Percentiles rank a stretch among this genome's conserved stretches.
These are phyloP conservation scores for Catharus bicknelli DNA, from an alignment of 2,113 vertebrate species.

Conservation along the genomic window DNA sequence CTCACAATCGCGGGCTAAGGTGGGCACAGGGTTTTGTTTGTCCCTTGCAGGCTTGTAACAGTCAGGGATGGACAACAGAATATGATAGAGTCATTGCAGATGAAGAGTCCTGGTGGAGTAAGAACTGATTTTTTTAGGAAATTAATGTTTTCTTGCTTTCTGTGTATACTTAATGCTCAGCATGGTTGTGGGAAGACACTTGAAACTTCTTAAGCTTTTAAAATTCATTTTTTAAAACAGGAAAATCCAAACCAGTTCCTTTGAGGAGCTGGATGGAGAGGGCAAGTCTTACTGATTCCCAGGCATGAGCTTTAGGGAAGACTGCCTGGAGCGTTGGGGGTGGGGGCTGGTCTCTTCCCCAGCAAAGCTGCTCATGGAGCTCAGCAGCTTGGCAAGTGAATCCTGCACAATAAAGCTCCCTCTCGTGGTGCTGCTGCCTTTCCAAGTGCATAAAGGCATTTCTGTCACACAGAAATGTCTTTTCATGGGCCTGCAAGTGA, in stretches of 20 bases:
- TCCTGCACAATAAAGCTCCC: neutral
- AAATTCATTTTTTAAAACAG: rapidly evolving
- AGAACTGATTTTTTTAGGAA: neutral
- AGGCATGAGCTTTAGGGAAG: rapidly evolving
- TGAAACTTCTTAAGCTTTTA: neutral
- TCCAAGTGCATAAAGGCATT: neutral
- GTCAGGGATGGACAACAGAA: neutral
- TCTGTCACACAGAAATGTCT: neutral
- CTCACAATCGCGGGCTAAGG: rapidly evolving
- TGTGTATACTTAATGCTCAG: neutral
- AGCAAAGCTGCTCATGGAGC: neutral
- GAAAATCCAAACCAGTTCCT: neutral
- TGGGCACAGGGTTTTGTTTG: neutral
- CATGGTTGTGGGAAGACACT: neutral
- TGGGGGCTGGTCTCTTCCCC: neutral
- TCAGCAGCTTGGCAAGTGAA: neutral
- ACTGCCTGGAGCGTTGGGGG: neutral
- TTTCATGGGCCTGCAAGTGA: neutral
- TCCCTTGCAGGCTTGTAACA: neutral
- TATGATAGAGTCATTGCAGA: neutral
- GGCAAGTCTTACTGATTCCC: neutral
- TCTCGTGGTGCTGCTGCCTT: constrained; percentile 4
- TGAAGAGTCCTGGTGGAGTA: neutral
- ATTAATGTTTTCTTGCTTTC: neutral
- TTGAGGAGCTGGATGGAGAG: neutral